phyloP scores from a whole-genome alignment of 2,888 invertebrate genomes.

The Cephus pulcher region DNA sequence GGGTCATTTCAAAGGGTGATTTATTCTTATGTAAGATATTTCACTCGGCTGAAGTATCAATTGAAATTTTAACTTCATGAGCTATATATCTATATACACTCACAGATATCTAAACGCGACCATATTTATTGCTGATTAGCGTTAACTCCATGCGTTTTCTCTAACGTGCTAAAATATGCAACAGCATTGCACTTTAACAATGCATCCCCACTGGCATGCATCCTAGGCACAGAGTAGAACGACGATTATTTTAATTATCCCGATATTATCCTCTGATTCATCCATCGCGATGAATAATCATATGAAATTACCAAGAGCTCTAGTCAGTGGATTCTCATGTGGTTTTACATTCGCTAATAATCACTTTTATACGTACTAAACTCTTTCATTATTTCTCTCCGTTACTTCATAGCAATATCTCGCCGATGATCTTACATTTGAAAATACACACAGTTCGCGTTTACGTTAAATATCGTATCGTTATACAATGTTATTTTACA shows the following conservation, averaged over 20 bases:
- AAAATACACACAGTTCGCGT: neutral
- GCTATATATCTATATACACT: neutral
- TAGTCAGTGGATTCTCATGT: slow-evolving; percentile 39
- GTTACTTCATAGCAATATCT: neutral
- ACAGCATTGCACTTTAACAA: neutral
- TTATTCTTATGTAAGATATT: neutral
- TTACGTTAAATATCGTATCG: neutral
- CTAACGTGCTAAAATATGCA: neutral
- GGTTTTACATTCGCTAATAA: neutral
- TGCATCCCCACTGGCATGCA: neutral
- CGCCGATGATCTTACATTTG: neutral
- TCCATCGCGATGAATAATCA: slow-evolving; percentile 50
- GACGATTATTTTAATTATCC: slow-evolving; percentile 49
- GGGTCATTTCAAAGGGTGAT: neutral
- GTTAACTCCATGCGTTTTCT: too few species aligned
- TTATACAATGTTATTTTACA: too few species aligned
- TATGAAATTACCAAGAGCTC: slow-evolving; percentile 44
- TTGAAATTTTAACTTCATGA: neutral
- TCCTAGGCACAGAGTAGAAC: slow-evolving; percentile 19
- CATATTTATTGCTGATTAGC: too few species aligned
- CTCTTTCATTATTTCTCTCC: neutral
- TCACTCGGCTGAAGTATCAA: neutral
- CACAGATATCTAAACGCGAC: too few species aligned
- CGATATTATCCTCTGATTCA: slow-evolving; percentile 36
- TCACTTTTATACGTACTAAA: neutral